Evolutionary conservation across 2,797 vertebrate species (phyloP), one percentile per base, ranked within the genome.

Genomic region (Muscicapa striata): DNA sequence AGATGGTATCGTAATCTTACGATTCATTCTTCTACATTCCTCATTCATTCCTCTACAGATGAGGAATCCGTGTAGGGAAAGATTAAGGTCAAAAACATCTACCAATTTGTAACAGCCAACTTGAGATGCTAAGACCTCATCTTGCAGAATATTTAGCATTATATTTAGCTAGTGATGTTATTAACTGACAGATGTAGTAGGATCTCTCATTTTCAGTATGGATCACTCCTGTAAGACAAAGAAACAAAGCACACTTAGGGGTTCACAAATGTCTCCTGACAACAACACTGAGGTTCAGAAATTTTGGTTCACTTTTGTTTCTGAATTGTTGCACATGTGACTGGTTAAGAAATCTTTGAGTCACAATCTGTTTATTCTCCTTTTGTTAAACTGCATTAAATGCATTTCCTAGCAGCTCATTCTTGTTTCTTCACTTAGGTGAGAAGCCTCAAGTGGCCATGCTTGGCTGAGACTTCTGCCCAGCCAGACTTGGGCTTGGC

Each of bases 31-130:
- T n/a, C n/a, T n/a, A n/a, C n/a, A n/a, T n/a, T n/a, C n/a, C n/a
- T n/a, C n/a, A n/a, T n/a, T n/a, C n/a, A n/a, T 45, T 84, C 30
- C 52, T 72, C 62, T 58, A 49, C 46, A 89, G 73, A 87, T 36
- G 11, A 55, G 15, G 34, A 87, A 80, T 9, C 24, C 54, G 66
- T 19, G 20, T 6, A 64, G 18, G 13, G 30, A 43, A 85, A 54
- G 14, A 91, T n/a, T 77, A 91, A 83, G 45, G 73, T 83, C 41
- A 87, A 87, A 85, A 83, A n/a, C 11, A 74, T 54, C 38, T 74
- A 81, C 83, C 87, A 13, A 85, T 74, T 90, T 93, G 80, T 89
- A 87, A 85, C 51, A 91, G 49, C 14, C 46, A 91, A 54, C 36
- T 12, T 75, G 68, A 93, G 57, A 91, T 51, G 30, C n/a, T 54